Evolutionary conservation across 1,140 invertebrate species (phyloP).

Genomic region (Pogonus chalceus): DNA sequence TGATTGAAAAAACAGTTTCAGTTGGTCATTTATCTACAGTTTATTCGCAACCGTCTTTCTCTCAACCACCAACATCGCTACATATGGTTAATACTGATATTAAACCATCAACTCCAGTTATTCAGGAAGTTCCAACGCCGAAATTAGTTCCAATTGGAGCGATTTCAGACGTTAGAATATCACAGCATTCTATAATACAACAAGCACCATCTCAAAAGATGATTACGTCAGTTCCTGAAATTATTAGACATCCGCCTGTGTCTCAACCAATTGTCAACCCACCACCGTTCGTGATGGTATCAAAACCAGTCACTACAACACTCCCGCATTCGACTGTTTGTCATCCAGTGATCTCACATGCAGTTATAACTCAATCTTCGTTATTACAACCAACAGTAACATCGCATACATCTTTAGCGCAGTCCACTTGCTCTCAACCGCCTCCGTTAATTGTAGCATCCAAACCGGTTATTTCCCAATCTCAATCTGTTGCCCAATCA

Average conservation of each 20-base stretch:
- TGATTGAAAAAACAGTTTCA: neutral
- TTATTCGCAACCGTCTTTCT: conserved; percentile 2
- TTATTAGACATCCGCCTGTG: neutral
- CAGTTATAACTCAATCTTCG: no score
- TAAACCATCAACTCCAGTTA: conserved; percentile 15
- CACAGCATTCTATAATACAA: conserved; percentile 14
- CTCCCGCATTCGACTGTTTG: neutral
- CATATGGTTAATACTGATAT: neutral
- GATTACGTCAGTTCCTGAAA: neutral
- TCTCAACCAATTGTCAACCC: neutral
- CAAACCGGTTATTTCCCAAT: no score
- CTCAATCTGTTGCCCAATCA: no score
- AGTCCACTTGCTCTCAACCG: neutral
- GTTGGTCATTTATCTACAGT: neutral
- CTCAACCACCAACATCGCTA: conserved; percentile 1
- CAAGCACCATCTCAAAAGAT: neutral
- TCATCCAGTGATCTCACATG: neutral
- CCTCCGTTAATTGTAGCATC: neutral
- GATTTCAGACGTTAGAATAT: conserved; percentile 23
- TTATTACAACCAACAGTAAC: no score
- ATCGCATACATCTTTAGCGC: neutral
- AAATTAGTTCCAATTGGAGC: conserved; percentile 22
- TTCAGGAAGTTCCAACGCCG: conserved; percentile 25
- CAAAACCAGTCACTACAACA: neutral
- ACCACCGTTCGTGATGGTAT: no score